phyloP scores from a whole-genome alignment of 2,797 vertebrate species.

The Pelodytes ibericus region DNA sequence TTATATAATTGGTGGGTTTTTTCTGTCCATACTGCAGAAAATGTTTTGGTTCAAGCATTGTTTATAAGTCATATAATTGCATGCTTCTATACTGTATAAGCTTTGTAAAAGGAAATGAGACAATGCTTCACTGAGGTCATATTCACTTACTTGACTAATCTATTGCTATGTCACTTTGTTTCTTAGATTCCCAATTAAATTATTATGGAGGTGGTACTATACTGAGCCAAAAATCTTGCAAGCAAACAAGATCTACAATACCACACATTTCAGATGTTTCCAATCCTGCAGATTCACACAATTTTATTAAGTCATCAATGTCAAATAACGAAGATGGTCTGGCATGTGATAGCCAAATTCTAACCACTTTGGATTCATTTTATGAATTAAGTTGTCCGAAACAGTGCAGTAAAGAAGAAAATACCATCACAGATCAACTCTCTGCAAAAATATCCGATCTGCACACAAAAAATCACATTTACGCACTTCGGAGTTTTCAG shows the following conservation, averaged over 20 bases:
- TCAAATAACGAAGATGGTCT: conserved; percentile 5
- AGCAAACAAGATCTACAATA: not conserved
- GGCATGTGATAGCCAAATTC: conserved; percentile 54
- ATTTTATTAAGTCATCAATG: not conserved
- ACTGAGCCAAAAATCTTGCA: not conserved
- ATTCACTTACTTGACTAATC: no score
- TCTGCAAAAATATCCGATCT: conserved; percentile 66
- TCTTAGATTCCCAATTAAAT: conserved; percentile 43
- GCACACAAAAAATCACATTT: conserved; percentile 58
- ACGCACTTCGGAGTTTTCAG: conserved; percentile 62
- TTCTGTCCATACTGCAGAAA: no score
- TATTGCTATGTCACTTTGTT: conserved; percentile 49
- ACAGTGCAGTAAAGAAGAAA: conserved; percentile 20
- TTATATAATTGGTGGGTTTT: no score
- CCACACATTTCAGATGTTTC: conserved; percentile 14
- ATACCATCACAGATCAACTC: conserved; percentile 59
- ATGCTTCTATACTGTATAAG: no score
- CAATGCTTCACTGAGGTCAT: no score
- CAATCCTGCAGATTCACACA: conserved; percentile 25
- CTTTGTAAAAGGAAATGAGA: no score
- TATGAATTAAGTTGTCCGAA: conserved; percentile 63
- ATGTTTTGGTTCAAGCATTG: no score
- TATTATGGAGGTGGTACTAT: conserved; percentile 42
- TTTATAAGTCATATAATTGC: no score
- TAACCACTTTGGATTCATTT: conserved; percentile 68